Percentiles rank a stretch among this genome's conserved stretches.
These are phyloP conservation scores for Coptodon bakossiorum DNA, from an alignment of 2,113 vertebrate genomes.

Conservation along the genomic window DNA sequence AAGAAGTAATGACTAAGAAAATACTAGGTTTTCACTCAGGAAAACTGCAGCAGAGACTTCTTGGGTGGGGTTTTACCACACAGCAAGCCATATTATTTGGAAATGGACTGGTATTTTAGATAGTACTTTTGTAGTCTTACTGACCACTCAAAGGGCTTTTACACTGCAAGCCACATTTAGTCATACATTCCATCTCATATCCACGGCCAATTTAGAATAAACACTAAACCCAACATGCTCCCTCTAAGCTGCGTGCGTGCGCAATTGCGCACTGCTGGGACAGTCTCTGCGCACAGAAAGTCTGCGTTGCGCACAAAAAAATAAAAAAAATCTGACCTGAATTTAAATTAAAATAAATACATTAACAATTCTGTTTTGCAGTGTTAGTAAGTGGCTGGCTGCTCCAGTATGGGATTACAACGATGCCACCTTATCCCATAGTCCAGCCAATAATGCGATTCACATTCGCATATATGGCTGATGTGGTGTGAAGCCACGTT, in stretches of 20 bases:
- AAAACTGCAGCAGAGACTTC: neutral
- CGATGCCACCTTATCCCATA: neutral
- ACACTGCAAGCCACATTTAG: neutral
- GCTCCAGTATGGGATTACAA: neutral
- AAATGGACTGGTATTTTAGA: neutral
- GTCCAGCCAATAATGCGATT: neutral
- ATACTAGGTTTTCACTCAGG: neutral
- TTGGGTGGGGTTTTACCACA: neutral
- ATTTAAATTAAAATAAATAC: neutral
- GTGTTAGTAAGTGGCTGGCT: neutral
- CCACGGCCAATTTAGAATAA: neutral
- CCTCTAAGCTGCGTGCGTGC: accelerated
- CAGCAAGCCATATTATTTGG: neutral
- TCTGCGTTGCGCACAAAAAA: neutral
- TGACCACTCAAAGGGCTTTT: neutral
- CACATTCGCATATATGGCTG: neutral
- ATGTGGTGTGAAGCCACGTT: neutral
- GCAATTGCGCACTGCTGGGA: neutral
- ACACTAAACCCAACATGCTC: neutral
- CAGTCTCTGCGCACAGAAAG: neutral
- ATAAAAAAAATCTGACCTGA: accelerated
- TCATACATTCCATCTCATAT: neutral
- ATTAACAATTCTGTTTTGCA: neutral
- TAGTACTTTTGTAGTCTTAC: neutral
- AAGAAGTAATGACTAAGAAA: neutral